Evolutionary conservation across 2,113 vertebrate genomes (phyloP).

Genomic region (Psettodes erumei): DNA sequence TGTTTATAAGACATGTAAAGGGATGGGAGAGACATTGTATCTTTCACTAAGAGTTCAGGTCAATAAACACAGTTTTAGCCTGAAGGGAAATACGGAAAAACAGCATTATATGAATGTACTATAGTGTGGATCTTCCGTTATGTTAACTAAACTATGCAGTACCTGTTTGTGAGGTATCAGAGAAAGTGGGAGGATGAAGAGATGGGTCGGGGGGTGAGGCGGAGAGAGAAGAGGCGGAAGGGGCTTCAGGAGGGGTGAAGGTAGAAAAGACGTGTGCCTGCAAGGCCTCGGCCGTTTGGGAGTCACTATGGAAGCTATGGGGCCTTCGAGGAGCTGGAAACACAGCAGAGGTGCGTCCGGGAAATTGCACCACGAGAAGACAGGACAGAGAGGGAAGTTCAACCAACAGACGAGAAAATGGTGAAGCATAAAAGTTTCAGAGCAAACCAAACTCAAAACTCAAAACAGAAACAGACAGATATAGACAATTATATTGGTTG

Average conservation of each 20-base stretch:
- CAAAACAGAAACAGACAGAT: not conserved
- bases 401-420: not conserved
- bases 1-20: too few species aligned
- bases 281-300: constrained; percentile 45
- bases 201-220: constrained; percentile 43
- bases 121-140: not conserved
- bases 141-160: constrained; percentile 17
- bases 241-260: constrained; percentile 42
- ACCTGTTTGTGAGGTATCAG: constrained; percentile 62
- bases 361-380: constrained; percentile 3
- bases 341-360: constrained; percentile 1
- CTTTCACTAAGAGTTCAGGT: too few species aligned
- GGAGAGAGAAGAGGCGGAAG: constrained; percentile 36
- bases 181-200: constrained; percentile 17
- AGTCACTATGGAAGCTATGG: constrained; percentile 67
- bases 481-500: not conserved
- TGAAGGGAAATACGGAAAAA: not conserved
- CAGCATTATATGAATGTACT: fast-evolving
- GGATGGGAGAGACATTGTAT: too few species aligned
- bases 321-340: constrained; percentile 62
- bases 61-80: not conserved
- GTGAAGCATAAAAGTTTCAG: too few species aligned
- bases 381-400: not conserved
- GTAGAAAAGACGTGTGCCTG: constrained; percentile 36
- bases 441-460: not conserved